Evolutionary conservation across 64 coral and sea anemone species (phyloP), one percentile per base, ranked within the genome.

Genomic region (Dendronephthya gigantea): DNA sequence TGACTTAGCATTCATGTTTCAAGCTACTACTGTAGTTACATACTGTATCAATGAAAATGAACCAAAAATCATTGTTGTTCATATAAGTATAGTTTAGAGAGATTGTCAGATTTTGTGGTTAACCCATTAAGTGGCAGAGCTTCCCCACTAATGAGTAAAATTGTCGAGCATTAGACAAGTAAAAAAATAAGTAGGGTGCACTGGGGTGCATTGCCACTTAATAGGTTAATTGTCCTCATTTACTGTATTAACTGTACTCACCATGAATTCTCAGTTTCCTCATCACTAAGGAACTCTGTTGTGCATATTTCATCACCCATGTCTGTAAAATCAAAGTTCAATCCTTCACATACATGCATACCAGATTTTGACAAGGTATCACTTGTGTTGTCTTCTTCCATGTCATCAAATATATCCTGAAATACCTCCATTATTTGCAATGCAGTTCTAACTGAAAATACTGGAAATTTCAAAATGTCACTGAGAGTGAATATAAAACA

Each of bases 361-460:
- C 7, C 19, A 27, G 7, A 1, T 62, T 62, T n/a, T n/a, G n/a
- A n/a, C n/a, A n/a, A 62, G 25, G 1, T 22, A 1, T 79, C 72
- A 79, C 6, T 17, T 34, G 0, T 79, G 31, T 30, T 74, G 6
- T 74, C 72, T 79, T 79, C 72, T 79, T 79, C 72, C 72, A 79
- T 36, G 36, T 36, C 72, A 79, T 79, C 69, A 79, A 79, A 79
- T 35, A 79, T 39, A 1, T 34, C 31, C 72, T 79, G 72, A 79
- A 79, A 35, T 79, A 34, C 72, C 36, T 79, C 72, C 36, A 79
- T 11, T 79, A 34, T 35, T 79, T 35, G 72, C 72, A 79, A 79
- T 36, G 31, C 72, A 34, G 16, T 34, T 79, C 32, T 1, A 16
- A 1, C 36, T 79, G 72, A 79, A 79, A 79, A 79, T 79, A 79